These are phyloP conservation scores for Idris sp. DNA, from an alignment of 1,140 invertebrate genomes.

Conservation along the genomic window DNA sequence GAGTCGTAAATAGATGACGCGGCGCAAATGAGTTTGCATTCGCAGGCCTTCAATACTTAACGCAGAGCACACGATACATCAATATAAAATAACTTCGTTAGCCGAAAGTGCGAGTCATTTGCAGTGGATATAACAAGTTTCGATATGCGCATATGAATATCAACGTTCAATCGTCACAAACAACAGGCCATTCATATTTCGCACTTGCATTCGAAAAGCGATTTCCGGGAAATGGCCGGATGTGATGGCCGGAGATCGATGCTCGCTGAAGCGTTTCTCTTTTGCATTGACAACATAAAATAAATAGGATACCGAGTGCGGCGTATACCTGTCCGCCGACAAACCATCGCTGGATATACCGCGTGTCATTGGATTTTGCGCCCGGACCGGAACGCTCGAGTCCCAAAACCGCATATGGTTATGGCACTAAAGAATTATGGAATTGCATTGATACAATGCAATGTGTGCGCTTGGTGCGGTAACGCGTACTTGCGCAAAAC, in stretches of 20 bases:
- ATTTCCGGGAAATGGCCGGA: constrained; percentile 56
- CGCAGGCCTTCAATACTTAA: constrained; percentile 36
- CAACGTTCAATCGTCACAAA: constrained; percentile 40
- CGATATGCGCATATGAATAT: constrained; percentile 51
- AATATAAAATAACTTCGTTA: constrained; percentile 60
- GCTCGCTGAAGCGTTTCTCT: constrained; percentile 48
- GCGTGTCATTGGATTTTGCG: constrained; percentile 72
- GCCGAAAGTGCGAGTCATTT: constrained; percentile 13
- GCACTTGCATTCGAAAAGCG: constrained; percentile 49
- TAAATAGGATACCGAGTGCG: constrained; percentile 60
- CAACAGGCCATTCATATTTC: constrained; percentile 12
- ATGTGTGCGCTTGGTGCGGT: too few relatives aligned
- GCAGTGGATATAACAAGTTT: constrained; percentile 35
- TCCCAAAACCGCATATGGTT: constrained; percentile 73
- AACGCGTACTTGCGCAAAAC: constrained; percentile 53
- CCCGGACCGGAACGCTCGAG: constrained; percentile 70
- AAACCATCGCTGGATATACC: constrained; percentile 51
- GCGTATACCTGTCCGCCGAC: constrained; percentile 65
- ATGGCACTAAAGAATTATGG: constrained; percentile 70
- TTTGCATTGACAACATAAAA: constrained; percentile 62
- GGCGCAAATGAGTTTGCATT: constrained; percentile 40
- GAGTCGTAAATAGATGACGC: constrained; percentile 41
- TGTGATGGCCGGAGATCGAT: constrained; percentile 36
- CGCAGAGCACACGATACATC: constrained; percentile 29
- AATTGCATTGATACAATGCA: constrained; percentile 38